Evolutionary conservation across 2,113 vertebrate species (phyloP).

Genomic region (Catharus fuscescens): DNA sequence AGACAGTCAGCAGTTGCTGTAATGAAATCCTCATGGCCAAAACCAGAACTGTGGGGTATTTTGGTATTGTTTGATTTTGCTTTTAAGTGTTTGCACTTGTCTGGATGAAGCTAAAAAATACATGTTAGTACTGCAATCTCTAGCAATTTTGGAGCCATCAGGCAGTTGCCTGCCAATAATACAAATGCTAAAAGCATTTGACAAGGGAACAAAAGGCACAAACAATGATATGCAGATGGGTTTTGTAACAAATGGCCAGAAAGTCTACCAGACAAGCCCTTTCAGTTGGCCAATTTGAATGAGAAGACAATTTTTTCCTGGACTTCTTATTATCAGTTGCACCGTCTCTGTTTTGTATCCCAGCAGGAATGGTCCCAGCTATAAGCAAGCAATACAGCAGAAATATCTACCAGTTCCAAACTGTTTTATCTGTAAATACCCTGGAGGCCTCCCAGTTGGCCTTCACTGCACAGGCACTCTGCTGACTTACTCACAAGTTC

Average conservation of each 20-base stretch:
- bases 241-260: background rate
- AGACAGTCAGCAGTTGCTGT: background rate
- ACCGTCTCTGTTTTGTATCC: background rate
- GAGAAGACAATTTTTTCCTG: background rate
- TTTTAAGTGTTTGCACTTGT: slow-evolving; percentile 48
- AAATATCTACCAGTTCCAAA: background rate
- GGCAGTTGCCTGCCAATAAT: slow-evolving; percentile 25
- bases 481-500: background rate
- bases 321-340: background rate
- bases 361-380: background rate
- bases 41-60: slow-evolving; percentile 28
- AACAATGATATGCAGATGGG: slow-evolving; percentile 18
- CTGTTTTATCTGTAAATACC: background rate
- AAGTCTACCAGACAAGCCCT: slow-evolving; percentile 5
- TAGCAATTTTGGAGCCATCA: slow-evolving; percentile 34
- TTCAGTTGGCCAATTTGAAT: background rate
- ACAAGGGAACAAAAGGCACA: slow-evolving; percentile 28
- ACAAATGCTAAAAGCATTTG: slow-evolving; percentile 45
- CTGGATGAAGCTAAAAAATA: slow-evolving; percentile 33
- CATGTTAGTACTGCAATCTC: background rate
- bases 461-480: background rate
- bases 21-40: background rate
- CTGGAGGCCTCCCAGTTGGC: background rate
- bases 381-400: background rate
- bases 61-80: slow-evolving; percentile 43